These are phyloP conservation scores for Drosophila siamana DNA, from an alignment of 2,888 invertebrate species.

Conservation along the genomic window DNA sequence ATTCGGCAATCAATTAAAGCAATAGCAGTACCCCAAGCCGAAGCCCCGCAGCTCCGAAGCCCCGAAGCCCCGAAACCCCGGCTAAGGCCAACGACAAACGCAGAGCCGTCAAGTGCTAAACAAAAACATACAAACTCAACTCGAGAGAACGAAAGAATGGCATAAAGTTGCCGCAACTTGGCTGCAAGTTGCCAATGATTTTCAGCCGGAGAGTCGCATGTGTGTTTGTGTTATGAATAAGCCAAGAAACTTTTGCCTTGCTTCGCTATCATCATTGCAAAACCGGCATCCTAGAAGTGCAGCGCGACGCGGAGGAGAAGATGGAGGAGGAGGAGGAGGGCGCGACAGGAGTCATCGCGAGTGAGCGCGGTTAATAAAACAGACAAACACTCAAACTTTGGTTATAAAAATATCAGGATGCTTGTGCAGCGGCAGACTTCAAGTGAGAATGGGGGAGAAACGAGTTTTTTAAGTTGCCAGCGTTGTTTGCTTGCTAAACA, in stretches of 20 bases:
- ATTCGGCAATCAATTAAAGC: slow-evolving; percentile 69
- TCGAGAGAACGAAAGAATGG: slow-evolving; percentile 8
- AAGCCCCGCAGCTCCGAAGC: too few relatives aligned
- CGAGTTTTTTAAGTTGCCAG: slow-evolving; percentile 66
- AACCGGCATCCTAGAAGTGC: slow-evolving; percentile 11
- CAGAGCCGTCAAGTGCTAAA: slow-evolving; percentile 45
- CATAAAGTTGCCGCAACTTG: slow-evolving; percentile 26
- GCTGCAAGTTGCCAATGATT: slow-evolving; percentile 53
- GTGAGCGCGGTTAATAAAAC: slow-evolving; percentile 81
- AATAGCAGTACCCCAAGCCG: slow-evolving; percentile 24
- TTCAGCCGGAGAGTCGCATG: slow-evolving; percentile 49
- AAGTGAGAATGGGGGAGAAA: not conserved
- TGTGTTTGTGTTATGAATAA: slow-evolving; percentile 69
- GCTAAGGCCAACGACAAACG: slow-evolving; percentile 19
- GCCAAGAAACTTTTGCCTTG: slow-evolving; percentile 68
- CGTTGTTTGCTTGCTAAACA: slow-evolving; percentile 81
- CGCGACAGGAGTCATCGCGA: slow-evolving; percentile 35
- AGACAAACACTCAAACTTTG: slow-evolving; percentile 83
- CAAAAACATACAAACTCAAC: slow-evolving; percentile 25
- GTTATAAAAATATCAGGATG: slow-evolving; percentile 78
- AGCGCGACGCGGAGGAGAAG: not conserved
- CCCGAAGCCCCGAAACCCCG: too few relatives aligned
- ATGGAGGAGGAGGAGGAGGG: slow-evolving; percentile 1
- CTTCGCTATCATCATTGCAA: slow-evolving; percentile 40
- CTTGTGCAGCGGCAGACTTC: not conserved